phyloP scores from a whole-genome alignment of 2,888 invertebrate genomes.

The Gasteruption jaculator region DNA sequence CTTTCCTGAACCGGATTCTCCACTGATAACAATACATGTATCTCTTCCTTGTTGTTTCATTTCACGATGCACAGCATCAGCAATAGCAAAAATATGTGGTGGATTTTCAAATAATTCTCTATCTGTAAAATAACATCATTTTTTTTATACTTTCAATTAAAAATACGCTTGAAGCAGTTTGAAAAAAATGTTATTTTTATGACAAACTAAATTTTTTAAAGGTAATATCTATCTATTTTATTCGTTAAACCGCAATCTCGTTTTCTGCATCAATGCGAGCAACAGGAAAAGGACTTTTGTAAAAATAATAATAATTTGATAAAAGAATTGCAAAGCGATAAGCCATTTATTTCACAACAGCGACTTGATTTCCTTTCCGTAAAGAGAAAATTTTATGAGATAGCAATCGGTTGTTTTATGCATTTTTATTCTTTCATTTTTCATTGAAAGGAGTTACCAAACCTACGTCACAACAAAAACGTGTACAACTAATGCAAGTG shows the following conservation, averaged over 20 bases:
- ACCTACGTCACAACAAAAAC: not conserved
- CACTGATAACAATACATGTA: slow-evolving; percentile 97
- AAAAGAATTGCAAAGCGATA: too few relatives aligned
- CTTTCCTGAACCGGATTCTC: slow-evolving; percentile 97
- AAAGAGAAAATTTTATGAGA: too few relatives aligned
- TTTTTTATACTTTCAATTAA: slow-evolving; percentile 5
- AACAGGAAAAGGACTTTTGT: too few relatives aligned
- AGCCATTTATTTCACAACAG: too few relatives aligned
- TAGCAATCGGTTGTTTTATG: too few relatives aligned
- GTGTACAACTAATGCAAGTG: slow-evolving; percentile 1
- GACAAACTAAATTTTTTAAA: not conserved
- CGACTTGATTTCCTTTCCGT: too few relatives aligned
- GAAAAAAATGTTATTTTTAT: slow-evolving; percentile 2
- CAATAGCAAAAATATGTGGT: slow-evolving; percentile 97
- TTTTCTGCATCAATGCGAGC: too few relatives aligned
- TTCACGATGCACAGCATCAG: slow-evolving; percentile 91
- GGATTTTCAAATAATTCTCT: slow-evolving; percentile 95
- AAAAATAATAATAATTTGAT: too few relatives aligned
- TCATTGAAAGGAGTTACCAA: not conserved
- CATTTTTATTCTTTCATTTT: slow-evolving; percentile 2
- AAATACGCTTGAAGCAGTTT: not conserved
- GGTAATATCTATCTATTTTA: too few relatives aligned
- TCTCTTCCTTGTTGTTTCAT: slow-evolving; percentile 88
- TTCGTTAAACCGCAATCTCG: too few relatives aligned
- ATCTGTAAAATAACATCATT: slow-evolving; percentile 54